Conservation (phyloP, 2,797 vertebrate species). For the Hoplostethus atlanticus region DNA sequence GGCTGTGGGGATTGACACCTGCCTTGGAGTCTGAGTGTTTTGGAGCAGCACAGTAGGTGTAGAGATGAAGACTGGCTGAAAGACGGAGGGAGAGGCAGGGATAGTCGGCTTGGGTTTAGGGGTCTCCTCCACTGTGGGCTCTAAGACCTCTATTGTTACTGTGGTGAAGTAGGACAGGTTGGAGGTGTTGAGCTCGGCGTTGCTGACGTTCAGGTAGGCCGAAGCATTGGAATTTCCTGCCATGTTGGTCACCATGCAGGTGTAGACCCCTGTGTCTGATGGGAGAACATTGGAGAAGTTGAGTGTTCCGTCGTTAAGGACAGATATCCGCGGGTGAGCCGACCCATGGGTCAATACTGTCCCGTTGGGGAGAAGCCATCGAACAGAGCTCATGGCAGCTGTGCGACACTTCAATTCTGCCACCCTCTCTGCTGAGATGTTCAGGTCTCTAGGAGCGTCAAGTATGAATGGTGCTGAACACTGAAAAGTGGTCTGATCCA, state of each 20-base stretch:
- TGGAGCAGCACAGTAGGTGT: constrained; percentile 95
- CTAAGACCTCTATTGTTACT: constrained; percentile 94
- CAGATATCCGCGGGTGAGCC: constrained; percentile 91
- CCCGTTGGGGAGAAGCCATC: constrained; percentile 95
- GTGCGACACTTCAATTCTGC: constrained; percentile 95
- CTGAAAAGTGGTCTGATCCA: constrained; percentile 94
- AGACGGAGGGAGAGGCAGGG: constrained; percentile 93
- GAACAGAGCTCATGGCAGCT: constrained; percentile 94
- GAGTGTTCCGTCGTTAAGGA: constrained; percentile 95
- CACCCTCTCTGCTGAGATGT: constrained; percentile 95
- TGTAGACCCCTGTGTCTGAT: constrained; percentile 94
- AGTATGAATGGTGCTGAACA: constrained; percentile 97
- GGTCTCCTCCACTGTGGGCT: constrained; percentile 90
- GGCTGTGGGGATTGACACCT: constrained; percentile 88
- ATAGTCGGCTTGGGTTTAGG: constrained; percentile 92
- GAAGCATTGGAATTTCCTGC: constrained; percentile 97
- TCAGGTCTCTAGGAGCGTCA: constrained; percentile 94
- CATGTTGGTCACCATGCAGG: constrained; percentile 98
- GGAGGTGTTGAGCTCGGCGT: constrained; percentile 97
- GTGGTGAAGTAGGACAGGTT: constrained; percentile 98
- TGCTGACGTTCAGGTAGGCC: constrained; percentile 96
- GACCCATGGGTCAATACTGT: constrained; percentile 95
- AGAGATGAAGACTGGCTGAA: constrained; percentile 96
- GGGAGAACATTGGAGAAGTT: constrained; percentile 95
- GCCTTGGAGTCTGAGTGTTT: constrained; percentile 91